Base-by-base conservation (phyloP, 2,888 invertebrate species). In the Lycocerus yunnanus region DNA sequence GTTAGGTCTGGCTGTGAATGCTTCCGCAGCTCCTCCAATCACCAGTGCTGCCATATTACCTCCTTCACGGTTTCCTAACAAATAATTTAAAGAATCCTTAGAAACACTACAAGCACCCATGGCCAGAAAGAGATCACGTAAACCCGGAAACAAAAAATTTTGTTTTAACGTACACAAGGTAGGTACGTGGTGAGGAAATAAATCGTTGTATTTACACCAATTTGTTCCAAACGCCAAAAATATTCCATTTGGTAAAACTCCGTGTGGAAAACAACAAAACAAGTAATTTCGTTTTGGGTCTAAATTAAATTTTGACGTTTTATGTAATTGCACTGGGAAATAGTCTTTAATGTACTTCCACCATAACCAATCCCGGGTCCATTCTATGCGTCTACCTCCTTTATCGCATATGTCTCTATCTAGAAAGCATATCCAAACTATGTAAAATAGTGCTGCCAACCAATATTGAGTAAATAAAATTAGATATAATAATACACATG, bases 191-290 rank as follows among this genome's bases (percentile, higher is more conserved):
- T 89, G 87, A 0, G 90, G 90, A 79, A 90, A 91, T 10, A 88
- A 77, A 60, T 87, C 83, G 1, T 83, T 82, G 75, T 88, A 89
- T 9, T 85, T 86, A 1, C 90, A 85, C 2, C 90, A 90, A 67
- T 93, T 94, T 0, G 95, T 93, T 0, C 91, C 93, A 87, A 98
- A 97, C 58, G 94, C 92, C 0, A 91, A 90, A 79, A 95, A 93
- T 0, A 93, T 91, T 0, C 97, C 97, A 16, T 92, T 90, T 66
- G 95, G 93, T 15, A 98, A 88, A 77, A 86, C 82, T 1, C 98
- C 98, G 86, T 99, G 98, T 0, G 98, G 98, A 86, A 95, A 97
- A 76, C 92, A 92, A 6, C 96, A 95, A 76, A 96, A 91, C 16
- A 98, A 88, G 84, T 98, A 98, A 86, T 96, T 96, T 81, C 89